phyloP scores from a whole-genome alignment of 2,888 invertebrate genomes.

The Conomelus anceps region DNA sequence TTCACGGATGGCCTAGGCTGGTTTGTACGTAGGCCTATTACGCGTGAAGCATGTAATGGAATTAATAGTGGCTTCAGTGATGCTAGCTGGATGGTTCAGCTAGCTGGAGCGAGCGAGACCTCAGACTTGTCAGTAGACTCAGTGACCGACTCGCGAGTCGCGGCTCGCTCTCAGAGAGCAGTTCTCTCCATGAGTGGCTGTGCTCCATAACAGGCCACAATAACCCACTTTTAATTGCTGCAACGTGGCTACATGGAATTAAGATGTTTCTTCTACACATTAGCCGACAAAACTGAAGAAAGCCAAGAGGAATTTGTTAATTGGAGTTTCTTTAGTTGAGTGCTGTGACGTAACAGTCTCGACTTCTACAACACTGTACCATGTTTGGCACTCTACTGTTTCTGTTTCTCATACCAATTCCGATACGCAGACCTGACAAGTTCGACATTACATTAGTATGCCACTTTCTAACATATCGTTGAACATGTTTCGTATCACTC shows the following conservation, averaged over 20 bases:
- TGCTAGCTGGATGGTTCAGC: too few species aligned
- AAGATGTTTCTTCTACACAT: neutral
- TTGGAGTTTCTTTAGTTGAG: neutral
- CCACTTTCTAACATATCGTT: neutral
- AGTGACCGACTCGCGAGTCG: too few species aligned
- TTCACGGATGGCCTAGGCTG: neutral
- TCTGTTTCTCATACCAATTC: neutral
- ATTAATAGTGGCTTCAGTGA: neutral
- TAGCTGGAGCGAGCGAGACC: too few species aligned
- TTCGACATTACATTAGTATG: neutral
- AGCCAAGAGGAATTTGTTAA: neutral
- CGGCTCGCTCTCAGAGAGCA: too few species aligned
- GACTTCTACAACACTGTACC: too few species aligned
- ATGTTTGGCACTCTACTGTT: neutral
- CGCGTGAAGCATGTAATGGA: neutral
- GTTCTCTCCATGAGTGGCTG: neutral
- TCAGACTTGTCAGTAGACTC: neutral
- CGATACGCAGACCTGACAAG: too few species aligned
- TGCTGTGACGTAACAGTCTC: neutral
- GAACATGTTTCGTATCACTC: neutral
- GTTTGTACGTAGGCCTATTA: neutral
- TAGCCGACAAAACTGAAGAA: neutral
- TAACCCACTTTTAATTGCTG: neutral
- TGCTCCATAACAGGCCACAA: neutral
- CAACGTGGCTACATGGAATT: neutral